Evolutionary conservation across 2,888 invertebrate species (phyloP).

Genomic region (Drosophila vallismaia): DNA sequence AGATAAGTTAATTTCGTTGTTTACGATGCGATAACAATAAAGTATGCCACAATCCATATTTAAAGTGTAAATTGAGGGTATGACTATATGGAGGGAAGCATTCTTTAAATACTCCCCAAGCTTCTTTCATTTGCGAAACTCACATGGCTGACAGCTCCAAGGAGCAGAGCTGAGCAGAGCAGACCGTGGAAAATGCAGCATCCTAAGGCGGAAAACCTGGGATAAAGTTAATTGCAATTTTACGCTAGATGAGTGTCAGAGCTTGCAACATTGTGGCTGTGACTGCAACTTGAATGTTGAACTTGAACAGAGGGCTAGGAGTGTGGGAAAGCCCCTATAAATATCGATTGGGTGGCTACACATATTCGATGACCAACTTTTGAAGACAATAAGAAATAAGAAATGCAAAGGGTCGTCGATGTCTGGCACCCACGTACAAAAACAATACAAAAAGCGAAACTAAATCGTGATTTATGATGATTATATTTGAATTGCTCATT

Average conservation of each 20-base stretch:
- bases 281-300: slow-evolving; percentile 21
- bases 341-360: slow-evolving; percentile 8
- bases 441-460: slow-evolving; percentile 48
- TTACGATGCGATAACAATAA: slow-evolving; percentile 14
- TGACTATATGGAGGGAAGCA: background rate
- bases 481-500: slow-evolving; percentile 54
- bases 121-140: background rate
- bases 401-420: slow-evolving; percentile 26
- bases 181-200: slow-evolving; percentile 8
- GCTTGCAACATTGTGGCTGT: slow-evolving; percentile 42
- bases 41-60: slow-evolving; percentile 30
- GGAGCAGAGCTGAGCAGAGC: slow-evolving; percentile 14
- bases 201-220: slow-evolving; percentile 12
- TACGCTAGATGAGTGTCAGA: slow-evolving; percentile 14
- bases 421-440: slow-evolving; percentile 36
- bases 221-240: slow-evolving; percentile 48
- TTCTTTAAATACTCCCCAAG: slow-evolving; percentile 8
- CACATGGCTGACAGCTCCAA: background rate
- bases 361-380: slow-evolving; percentile 35
- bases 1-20: slow-evolving; percentile 40
- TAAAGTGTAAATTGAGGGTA: slow-evolving; percentile 15
- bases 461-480: slow-evolving; percentile 59
- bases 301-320: slow-evolving; percentile 11
- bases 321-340: slow-evolving; percentile 35
- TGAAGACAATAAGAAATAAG: slow-evolving; percentile 38